Percentiles rank a stretch among this genome's conserved stretches.
Evolutionary conservation across 2,888 invertebrate species (phyloP).

Genomic region (Drosophila borealis): DNA sequence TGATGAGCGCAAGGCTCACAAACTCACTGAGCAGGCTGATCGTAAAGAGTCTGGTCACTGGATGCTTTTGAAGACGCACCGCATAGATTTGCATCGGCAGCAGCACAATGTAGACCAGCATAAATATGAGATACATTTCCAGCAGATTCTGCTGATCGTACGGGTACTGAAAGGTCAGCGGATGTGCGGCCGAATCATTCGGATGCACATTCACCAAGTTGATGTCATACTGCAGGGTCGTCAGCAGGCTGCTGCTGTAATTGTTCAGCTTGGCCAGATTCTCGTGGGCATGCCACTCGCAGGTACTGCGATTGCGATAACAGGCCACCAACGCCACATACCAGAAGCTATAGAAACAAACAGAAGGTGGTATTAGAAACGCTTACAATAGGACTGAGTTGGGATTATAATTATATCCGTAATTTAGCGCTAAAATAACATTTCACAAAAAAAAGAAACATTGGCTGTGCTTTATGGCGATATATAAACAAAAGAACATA

Average conservation of each 20-base stretch:
- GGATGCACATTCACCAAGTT: conserved; percentile 99
- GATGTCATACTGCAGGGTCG: conserved; percentile 93
- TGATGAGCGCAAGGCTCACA: conserved; percentile 93
- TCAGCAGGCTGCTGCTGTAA: conserved; percentile 58
- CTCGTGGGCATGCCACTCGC: conserved; percentile 93
- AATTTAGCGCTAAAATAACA: too few species aligned
- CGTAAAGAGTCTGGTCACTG: conserved; percentile 95
- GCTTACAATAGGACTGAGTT: too few species aligned
- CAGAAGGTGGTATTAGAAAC: background rate
- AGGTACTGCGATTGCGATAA: conserved; percentile 91
- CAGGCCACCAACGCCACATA: conserved; percentile 98
- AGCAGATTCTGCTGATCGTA: conserved; percentile 97
- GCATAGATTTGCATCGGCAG: conserved; percentile 97
- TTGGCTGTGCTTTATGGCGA: background rate
- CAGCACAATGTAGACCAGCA: conserved; percentile 93
- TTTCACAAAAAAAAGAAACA: too few species aligned
- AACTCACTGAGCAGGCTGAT: conserved; percentile 94
- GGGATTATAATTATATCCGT: too few species aligned
- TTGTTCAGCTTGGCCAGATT: conserved; percentile 53
- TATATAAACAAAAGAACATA: conserved; percentile 5
- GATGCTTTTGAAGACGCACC: conserved; percentile 94
- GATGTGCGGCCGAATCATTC: conserved; percentile 92
- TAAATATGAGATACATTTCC: conserved; percentile 95
- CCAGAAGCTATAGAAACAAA: conserved; percentile 91
- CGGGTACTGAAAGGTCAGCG: conserved; percentile 97